phyloP scores from a whole-genome alignment of 2,888 invertebrate genomes.

The Caenorhabditis doughertyi region DNA sequence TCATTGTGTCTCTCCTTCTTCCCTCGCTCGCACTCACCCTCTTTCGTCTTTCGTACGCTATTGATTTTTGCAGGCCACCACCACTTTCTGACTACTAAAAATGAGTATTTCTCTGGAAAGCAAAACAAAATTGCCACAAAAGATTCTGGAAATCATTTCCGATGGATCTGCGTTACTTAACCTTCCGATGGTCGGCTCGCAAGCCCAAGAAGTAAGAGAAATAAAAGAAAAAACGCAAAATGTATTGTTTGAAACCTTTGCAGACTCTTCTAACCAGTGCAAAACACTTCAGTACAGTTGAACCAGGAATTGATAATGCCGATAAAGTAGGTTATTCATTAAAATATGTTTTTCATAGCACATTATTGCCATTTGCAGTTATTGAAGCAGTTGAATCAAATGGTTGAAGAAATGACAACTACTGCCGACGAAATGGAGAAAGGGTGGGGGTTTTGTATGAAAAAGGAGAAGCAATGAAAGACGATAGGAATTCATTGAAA shows the following conservation, averaged over 20 bases:
- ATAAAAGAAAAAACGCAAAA: background rate
- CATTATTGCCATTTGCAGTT: no score
- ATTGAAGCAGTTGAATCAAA: slow-evolving; percentile 15
- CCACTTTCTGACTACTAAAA: background rate
- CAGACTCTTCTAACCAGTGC: slow-evolving; percentile 50
- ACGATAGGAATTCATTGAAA: no score
- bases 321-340: slow-evolving; percentile 20
- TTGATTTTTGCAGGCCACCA: slow-evolving; percentile 24
- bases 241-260: background rate
- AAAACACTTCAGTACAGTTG: slow-evolving; percentile 34
- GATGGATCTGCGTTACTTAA: slow-evolving; percentile 54
- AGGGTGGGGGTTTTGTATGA: slow-evolving; percentile 25
- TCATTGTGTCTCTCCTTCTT: background rate
- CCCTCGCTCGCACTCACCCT: background rate
- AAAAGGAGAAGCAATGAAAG: background rate
- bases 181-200: slow-evolving; percentile 41
- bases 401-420: slow-evolving; percentile 11
- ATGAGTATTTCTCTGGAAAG: slow-evolving; percentile 65
- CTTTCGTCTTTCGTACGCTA: slow-evolving; percentile 3
- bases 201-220: slow-evolving; percentile 48
- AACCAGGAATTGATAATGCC: slow-evolving; percentile 36
- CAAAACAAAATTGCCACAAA: slow-evolving; percentile 60
- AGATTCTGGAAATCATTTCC: slow-evolving; percentile 59
- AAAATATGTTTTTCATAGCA: slow-evolving; percentile 11
- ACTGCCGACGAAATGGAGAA: slow-evolving; percentile 21